These are phyloP conservation scores for Trichomycterus rosablanca DNA, from an alignment of 2,113 vertebrate genomes.

Conservation along the genomic window DNA sequence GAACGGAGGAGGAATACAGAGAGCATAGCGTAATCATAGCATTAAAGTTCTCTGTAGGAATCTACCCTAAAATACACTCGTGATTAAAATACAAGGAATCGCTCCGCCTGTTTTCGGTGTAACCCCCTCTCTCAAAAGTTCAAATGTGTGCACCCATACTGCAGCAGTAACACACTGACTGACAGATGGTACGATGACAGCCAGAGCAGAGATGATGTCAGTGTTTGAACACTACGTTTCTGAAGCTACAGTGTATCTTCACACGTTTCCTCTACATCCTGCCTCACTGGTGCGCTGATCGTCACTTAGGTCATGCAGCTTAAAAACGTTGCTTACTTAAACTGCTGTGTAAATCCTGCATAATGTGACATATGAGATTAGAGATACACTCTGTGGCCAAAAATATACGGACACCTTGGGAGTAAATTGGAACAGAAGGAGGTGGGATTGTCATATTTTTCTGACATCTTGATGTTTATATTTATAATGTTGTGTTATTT, in stretches of 20 bases:
- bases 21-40: no score
- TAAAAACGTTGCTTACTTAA: slow-evolving; percentile 6
- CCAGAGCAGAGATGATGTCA: slow-evolving; percentile 11
- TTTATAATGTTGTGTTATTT: no score
- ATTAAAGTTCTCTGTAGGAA: background rate
- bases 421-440: no score
- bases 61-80: background rate
- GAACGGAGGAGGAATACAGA: no score
- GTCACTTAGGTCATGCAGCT: slow-evolving; percentile 9
- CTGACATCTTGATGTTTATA: no score
- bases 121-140: no score
- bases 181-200: slow-evolving; percentile 30
- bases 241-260: slow-evolving; percentile 18
- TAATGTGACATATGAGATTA: no score
- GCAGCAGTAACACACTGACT: slow-evolving; percentile 17
- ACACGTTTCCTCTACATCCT: slow-evolving; percentile 24
- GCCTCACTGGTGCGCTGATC: background rate
- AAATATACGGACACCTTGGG: no score
- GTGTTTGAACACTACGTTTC: slow-evolving; percentile 6
- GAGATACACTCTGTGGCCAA: background rate
- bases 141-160: background rate
- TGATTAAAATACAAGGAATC: background rate
- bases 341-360: no score
- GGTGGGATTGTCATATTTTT: no score
- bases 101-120: no score